Evolutionary conservation across 2,888 invertebrate species (phyloP), one percentile per base, ranked within the genome.

Genomic region (Arenicola marina): DNA sequence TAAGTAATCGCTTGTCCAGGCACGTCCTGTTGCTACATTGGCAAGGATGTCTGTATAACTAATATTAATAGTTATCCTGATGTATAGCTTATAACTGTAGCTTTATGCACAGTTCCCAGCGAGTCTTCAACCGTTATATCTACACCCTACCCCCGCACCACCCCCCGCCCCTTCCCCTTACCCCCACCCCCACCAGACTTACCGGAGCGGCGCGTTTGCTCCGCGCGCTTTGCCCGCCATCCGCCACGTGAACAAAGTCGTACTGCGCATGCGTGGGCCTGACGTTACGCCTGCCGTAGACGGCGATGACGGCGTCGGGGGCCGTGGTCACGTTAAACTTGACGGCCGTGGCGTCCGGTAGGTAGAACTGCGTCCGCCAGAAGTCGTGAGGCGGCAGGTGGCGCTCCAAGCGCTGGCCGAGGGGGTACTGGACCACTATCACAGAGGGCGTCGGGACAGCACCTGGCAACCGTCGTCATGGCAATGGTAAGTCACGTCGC

Each of bases 211-310:
- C n/a, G 18, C 56, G 46, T n/a, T 45, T 48, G 32, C 74, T 61
- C 21, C 66, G 51, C 43, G 68, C 63, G n/a, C 80, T 66, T 24
- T 75, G 74, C 32, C 75, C 72, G 4, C 79, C 81, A 64, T 83
- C 93, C 59, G 96, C 87, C 56, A 95, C 92, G 86, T 96, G 94
- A 80, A 95, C 88, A 78, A 97, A 93, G 84, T 98, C 95, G 84
- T 97, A 95, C 81, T 95, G 93, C 33, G 96, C 95, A 79, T 97
- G 94, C 1, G 97, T 95, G 2, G 98, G 98, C 61, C 95, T 86
- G 48, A 95, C 93, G 81, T 95, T 96, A 75, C 95, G 88, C 73
- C 97, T 87, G 1, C 94, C 96, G 81, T 98, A 96, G 38, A 66
- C 66, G 1, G 95, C 98, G 82, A 98, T 67, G 51, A 83, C 76